Base-by-base conservation (phyloP, 1,140 invertebrate genomes). In the Hypothenemus hampei region DNA sequence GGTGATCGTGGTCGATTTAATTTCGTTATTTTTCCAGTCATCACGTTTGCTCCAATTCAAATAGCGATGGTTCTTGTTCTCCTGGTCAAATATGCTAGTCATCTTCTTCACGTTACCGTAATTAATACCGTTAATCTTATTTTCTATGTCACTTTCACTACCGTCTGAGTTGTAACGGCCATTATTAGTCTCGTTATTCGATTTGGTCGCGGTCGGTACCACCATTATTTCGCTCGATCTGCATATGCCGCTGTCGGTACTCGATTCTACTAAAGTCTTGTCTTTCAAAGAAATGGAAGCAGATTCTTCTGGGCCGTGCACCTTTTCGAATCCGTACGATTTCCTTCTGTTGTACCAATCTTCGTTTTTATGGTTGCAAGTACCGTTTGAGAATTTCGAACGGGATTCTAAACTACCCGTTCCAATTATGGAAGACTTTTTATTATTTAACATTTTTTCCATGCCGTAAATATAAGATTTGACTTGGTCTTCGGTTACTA, bases 291-390 rank as follows among this genome's bases (percentile, higher is more conserved):
- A 72, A 29, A 71, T 66, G 11, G 70, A 67, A 53, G 71, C 68
- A 15, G 72, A 64, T 40, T 73, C 60, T 66, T 71, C 53, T 57
- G 73, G 65, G 24, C 69, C 72, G 6, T 73, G 73, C 58, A 84
- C 81, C 58, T 82, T 79, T 70, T 86, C 84, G 60, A 86, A 86
- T 44, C 83, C 84, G 62, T 85, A 86, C 3, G 83, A 85, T 69
- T 85, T 85, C 56, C 84, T 72, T 57, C 83, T 72, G 57, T 78
- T 76, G 62, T 81, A 81, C 83, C 83, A 85, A 54, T 84, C 82
- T 50, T 81, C 79, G 16, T 66, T 67, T 40, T 68, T 62, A 33
- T 57, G 64, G 48, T 62, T 70, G 6, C 69, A 66, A 26, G 44
- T 70, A 26, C 72, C 72, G 60, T 77, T 77, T 21, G 68, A 60